Conservation (phyloP, 1,140 invertebrate species). For the Drosophila santomea region DNA sequence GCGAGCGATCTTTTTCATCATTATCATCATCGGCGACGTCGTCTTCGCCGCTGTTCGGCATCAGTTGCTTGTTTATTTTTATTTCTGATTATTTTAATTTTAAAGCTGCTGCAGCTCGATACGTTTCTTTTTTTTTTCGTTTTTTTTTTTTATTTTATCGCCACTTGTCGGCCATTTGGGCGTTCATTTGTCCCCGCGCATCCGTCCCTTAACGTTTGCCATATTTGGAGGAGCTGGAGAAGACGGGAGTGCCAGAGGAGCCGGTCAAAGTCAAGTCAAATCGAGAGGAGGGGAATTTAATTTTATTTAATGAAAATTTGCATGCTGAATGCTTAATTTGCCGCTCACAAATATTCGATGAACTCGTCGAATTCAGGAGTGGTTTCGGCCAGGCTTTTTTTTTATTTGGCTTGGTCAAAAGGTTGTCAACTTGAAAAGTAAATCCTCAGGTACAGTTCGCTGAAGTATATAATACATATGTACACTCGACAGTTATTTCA, state of each 20-base stretch:
- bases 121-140: conserved; percentile 42
- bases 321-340: conserved; percentile 78
- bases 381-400: conserved; percentile 21
- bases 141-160: conserved; percentile 51
- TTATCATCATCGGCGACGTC: conserved; percentile 46
- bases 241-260: conserved; percentile 35
- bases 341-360: conserved; percentile 11
- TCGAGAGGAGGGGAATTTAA: conserved; percentile 37
- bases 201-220: conserved; percentile 36
- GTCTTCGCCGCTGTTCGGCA: conserved; percentile 30
- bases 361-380: conserved; percentile 27
- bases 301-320: conserved; percentile 78
- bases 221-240: conserved; percentile 43
- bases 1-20: conserved; percentile 60
- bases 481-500: too few relatives aligned
- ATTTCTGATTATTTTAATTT: conserved; percentile 82
- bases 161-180: conserved; percentile 66
- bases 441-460: conserved; percentile 36
- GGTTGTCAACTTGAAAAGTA: conserved; percentile 35
- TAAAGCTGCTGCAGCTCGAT: conserved; percentile 66
- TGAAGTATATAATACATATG: not conserved
- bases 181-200: conserved; percentile 52
- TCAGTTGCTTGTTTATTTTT: conserved; percentile 70
- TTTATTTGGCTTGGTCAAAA: conserved; percentile 41
- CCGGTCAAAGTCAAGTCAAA: conserved; percentile 69